Evolutionary conservation across 1,140 invertebrate genomes (phyloP).

Genomic region (Tetragnatha versicolor): DNA sequence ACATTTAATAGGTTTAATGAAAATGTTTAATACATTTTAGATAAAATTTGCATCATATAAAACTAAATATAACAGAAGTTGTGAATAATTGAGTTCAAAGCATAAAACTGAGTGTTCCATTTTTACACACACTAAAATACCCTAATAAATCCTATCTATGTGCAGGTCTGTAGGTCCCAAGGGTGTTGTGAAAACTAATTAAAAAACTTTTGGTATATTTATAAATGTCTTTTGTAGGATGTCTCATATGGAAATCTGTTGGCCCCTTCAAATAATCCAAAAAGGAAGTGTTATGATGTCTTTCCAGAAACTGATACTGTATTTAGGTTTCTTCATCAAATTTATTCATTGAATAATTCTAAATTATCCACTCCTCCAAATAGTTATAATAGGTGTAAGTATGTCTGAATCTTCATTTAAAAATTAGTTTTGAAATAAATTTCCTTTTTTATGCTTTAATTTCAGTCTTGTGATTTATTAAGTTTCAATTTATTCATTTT

Average conservation of each 20-base stretch:
- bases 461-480: background rate
- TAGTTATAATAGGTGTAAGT: slow-evolving; percentile 11
- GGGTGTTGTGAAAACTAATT: too few species aligned
- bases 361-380: slow-evolving; percentile 28
- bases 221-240: too few species aligned
- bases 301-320: slow-evolving; percentile 4
- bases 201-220: too few species aligned
- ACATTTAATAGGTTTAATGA: too few species aligned
- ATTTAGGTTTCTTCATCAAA: slow-evolving; percentile 34
- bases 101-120: too few species aligned
- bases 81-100: too few species aligned
- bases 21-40: too few species aligned
- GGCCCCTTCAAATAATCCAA: slow-evolving; percentile 75
- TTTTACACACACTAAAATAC: too few species aligned
- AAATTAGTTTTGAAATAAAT: background rate
- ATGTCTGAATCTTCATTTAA: background rate
- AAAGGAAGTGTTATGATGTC: background rate
- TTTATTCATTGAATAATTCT: background rate
- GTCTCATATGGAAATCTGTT: slow-evolving; percentile 86
- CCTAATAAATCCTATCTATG: too few species aligned
- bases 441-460: background rate
- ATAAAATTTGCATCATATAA: too few species aligned
- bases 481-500: background rate
- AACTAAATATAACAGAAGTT: too few species aligned
- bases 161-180: too few species aligned